Conservation (phyloP, 1,140 invertebrate genomes). For the Dendroctonus valens region DNA sequence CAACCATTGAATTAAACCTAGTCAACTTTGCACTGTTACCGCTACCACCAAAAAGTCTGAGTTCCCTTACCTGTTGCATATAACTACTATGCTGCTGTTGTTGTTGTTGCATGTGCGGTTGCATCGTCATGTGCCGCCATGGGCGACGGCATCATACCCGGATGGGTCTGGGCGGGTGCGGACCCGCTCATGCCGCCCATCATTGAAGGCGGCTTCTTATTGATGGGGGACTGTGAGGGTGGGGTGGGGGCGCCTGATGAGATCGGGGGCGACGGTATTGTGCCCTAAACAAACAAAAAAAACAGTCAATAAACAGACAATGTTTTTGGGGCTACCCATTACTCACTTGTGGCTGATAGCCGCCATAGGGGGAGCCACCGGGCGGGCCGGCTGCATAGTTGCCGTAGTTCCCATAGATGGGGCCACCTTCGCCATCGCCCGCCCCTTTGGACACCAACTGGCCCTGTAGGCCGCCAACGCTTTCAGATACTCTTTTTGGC, state of each 20-base stretch:
- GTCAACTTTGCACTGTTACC: too few species aligned
- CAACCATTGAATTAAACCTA: too few species aligned
- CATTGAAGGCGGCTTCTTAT: conserved; percentile 50
- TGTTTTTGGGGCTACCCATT: too few species aligned
- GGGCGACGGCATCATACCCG: conserved; percentile 52
- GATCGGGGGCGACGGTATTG: conserved; percentile 54
- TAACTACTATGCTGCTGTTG: conserved; percentile 49
- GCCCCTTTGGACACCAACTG: conserved; percentile 77
- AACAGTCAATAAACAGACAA: too few species aligned
- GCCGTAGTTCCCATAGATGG: conserved; percentile 56
- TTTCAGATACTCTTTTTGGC: conserved; percentile 97
- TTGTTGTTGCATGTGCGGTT: conserved; percentile 51
- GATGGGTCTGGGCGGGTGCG: conserved; percentile 42
- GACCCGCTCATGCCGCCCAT: conserved; percentile 42
- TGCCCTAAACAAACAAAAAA: conserved; percentile 40
- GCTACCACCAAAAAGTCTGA: too few species aligned
- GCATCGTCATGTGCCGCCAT: conserved; percentile 51
- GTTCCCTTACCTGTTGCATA: conserved; percentile 49
- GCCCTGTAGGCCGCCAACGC: conserved; percentile 90
- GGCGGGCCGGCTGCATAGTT: conserved; percentile 52
- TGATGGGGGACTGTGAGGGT: conserved; percentile 51
- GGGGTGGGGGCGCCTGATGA: conserved; percentile 50
- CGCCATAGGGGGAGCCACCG: conserved; percentile 53
- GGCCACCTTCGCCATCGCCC: conserved; percentile 51
- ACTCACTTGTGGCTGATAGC: conserved; percentile 58